Evolutionary conservation across 2,888 invertebrate species (phyloP).

Genomic region (Strigamia maritima): DNA sequence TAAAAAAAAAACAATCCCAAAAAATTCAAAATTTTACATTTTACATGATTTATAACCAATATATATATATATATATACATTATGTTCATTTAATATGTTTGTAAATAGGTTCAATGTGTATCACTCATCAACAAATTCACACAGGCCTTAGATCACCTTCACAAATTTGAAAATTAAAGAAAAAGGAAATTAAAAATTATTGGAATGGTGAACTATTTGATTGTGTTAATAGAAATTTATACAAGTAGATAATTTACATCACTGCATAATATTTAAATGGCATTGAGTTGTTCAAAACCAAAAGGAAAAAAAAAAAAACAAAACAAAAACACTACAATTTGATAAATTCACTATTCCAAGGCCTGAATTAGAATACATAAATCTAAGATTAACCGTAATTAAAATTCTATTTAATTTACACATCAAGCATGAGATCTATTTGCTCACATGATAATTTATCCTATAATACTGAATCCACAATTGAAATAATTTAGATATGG

Average conservation of each 20-base stretch:
- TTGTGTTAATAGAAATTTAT: neutral
- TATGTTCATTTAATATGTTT: too few species aligned
- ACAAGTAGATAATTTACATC: neutral
- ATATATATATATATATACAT: too few species aligned
- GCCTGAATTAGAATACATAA: neutral
- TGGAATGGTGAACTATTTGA: conserved; percentile 17
- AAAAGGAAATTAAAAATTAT: neutral
- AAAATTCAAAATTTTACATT: neutral
- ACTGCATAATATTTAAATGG: conserved; percentile 8
- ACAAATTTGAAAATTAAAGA: neutral
- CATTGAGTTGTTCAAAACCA: neutral
- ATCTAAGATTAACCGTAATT: neutral
- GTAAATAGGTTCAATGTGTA: neutral
- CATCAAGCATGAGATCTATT: conserved; percentile 16
- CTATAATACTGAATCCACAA: conserved; percentile 16
- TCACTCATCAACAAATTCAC: neutral
- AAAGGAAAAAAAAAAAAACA: neutral
- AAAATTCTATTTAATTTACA: conserved; percentile 6
- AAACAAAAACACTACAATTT: neutral
- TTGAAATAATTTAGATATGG: conserved; percentile 19
- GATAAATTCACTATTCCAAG: neutral
- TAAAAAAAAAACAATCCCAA: neutral
- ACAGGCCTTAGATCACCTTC: neutral
- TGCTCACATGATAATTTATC: conserved; percentile 15
- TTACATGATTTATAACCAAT: too few species aligned